A percentile compares a stretch with the other conserved stretches of the same genome.
phyloP scores from a whole-genome alignment of 2,888 invertebrate genomes.

The Dorcus parallelipipedus region DNA sequence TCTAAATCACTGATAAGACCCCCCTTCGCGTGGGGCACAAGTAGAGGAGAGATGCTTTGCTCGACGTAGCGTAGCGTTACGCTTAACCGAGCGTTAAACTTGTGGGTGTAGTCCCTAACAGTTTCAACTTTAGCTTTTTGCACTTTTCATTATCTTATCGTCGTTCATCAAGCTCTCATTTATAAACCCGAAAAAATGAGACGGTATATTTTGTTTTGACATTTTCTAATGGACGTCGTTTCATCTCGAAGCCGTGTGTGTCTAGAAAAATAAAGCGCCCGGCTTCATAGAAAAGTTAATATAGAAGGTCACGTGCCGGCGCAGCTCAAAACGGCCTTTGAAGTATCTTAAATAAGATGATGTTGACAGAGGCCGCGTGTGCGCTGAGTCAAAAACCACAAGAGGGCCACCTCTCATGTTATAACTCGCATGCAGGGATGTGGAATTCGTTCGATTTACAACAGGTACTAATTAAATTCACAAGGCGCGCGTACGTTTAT shows the following conservation, averaged over 20 bases:
- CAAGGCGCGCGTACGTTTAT: no score
- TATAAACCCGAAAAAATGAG: no score
- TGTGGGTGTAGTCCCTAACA: constrained; percentile 16
- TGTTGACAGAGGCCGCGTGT: constrained; percentile 43
- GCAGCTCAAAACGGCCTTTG: constrained; percentile 33
- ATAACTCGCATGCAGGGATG: no score
- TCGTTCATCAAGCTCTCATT: no score
- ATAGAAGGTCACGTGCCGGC: constrained; percentile 26
- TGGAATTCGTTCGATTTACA: no score
- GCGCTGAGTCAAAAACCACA: constrained; percentile 41
- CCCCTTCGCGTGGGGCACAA: constrained; percentile 23
- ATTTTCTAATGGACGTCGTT: background rate
- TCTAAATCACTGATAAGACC: constrained; percentile 30
- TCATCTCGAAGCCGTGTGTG: background rate
- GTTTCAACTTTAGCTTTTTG: no score
- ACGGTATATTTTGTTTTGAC: no score
- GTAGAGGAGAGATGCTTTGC: constrained; percentile 28
- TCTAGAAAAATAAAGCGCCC: constrained; percentile 12
- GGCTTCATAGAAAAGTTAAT: constrained; percentile 27
- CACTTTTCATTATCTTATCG: no score
- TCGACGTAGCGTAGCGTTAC: constrained; percentile 28
- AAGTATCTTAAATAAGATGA: constrained; percentile 37
- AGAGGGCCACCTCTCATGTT: constrained; percentile 11
- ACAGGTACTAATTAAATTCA: no score
- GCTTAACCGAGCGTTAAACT: constrained; percentile 27